Evolutionary conservation across 2,797 vertebrate species (phyloP), one percentile per base, ranked within the genome.

Genomic region (Sebastes matsubarae): DNA sequence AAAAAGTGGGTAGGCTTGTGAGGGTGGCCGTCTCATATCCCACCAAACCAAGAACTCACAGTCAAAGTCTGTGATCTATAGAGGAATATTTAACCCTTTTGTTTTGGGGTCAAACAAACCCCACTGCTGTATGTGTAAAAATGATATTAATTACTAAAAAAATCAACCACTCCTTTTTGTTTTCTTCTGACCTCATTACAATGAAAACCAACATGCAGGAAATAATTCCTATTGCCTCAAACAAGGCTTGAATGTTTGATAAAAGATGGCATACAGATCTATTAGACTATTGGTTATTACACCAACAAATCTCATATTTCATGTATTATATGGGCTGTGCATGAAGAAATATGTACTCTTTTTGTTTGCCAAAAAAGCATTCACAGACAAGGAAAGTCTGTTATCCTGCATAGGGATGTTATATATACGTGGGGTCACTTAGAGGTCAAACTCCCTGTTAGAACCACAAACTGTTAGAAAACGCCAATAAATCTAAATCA

Each of bases 1-100:
- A 50, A 84, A 75, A 87, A 84, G 55, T 79, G 85, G 74, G 29
- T 72, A 70, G 71, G 69, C 34, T 54, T 73, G 8, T 72, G 55
- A 59, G 5, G n/a, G 54, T 58, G 34, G 79, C 72, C 65, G 22
- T 77, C 73, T 79, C 77, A 81, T 64, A 83, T 75, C 63, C 64
- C 57, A 72, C 14, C 8, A 83, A 75, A 67, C 9, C 74, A 63
- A 57, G 8, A 68, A 14, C 74, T 34, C 22, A 29, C 57, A 58
- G 27, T 42, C 54, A 66, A 1, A 67, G 24, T 61, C 61, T 68
- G 6, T 10, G 68, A 55, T 61, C 29, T n/a, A 13, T 5, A 20
- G 64, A 30, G 4, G 14, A 9, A 71, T 29, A 32, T 58, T 65
- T n/a, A 36, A 67, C 22, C 38, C 29, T 22, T 61, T 72, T 50